These are phyloP conservation scores for Pteronotus mesoamericanus DNA, from an alignment of 2,797 vertebrate genomes.

Conservation along the genomic window DNA sequence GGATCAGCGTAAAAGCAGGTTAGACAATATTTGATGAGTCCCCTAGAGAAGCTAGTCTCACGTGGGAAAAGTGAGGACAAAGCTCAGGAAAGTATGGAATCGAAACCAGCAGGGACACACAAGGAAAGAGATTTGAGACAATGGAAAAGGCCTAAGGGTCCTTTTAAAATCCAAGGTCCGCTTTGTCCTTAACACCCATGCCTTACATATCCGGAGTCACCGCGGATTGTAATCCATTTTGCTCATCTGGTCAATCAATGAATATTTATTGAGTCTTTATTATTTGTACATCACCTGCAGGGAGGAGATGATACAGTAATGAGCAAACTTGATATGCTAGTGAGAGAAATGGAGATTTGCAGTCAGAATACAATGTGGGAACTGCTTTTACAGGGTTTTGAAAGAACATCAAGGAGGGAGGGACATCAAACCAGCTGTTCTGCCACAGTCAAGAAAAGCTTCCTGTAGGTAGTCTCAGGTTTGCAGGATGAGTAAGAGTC, in stretches of 20 bases:
- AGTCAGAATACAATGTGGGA: not conserved
- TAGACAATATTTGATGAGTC: not conserved
- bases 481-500: not conserved
- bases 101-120: not conserved
- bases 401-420: not conserved
- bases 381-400: not conserved
- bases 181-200: not conserved
- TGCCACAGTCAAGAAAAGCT: not conserved
- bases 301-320: not conserved
- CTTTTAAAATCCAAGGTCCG: not conserved
- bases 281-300: not conserved
- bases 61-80: not conserved
- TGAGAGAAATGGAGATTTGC: not conserved
- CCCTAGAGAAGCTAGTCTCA: not conserved
- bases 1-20: not conserved
- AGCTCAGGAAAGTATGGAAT: not conserved
- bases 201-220: not conserved
- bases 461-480: not conserved
- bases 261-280: not conserved
- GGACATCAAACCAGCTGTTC: not conserved
- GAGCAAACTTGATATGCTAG: not conserved
- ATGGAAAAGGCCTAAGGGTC: not conserved
- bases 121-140: not conserved
- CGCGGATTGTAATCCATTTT: conserved; percentile 12
- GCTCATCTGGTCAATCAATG: not conserved